Base-by-base conservation (phyloP, 2,113 vertebrate species). In the Oceanodroma tethys region DNA sequence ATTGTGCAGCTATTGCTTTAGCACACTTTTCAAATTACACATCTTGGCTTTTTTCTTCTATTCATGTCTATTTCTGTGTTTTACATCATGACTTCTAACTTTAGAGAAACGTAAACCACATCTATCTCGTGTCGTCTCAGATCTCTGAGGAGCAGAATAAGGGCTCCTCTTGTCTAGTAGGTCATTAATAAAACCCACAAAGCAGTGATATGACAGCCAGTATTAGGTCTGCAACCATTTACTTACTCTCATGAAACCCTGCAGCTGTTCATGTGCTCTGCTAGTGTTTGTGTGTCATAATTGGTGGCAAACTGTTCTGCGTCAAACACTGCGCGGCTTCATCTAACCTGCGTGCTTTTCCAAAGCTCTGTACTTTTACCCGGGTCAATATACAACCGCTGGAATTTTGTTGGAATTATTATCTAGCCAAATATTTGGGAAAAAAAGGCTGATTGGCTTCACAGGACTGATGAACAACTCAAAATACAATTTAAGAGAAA, bases 71-170 rank as follows among this genome's bases (percentile, higher is more conserved):
- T 95, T 94, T 95, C 84, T 87, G 94, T 10, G 2, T 21, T 96
- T 90, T 87, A 76, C 93, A 87, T 96, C 81, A 91, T 25, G 48
- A 34, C 19, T 95, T 95, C 97, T 97, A 96, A 93, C 84, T 94
- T 93, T 80, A 86, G 93, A 72, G 85, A 67, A 74, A 68, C 72
- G 22, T 56, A 94, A 96, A 87, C 90, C 71, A 60, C 81, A 95
- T 93, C 60, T 56, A 62, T 95, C 71, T 88, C 1, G 1, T 85
- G 78, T 56, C 82, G 92, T 36, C 62, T 88, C 40, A 32, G 58
- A 80, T 94, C 65, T 74, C 4, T 0, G 84, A 89, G 70, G 36
- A 90, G 50, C 48, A 65, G 81, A 96, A 92, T 42, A 79, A 75
- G 40, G 78, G 63, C 76, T 96, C 60, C 84, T 86, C 70, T 80